Conservation (phyloP, 2,113 vertebrate species). For the Oryzias woworae region DNA sequence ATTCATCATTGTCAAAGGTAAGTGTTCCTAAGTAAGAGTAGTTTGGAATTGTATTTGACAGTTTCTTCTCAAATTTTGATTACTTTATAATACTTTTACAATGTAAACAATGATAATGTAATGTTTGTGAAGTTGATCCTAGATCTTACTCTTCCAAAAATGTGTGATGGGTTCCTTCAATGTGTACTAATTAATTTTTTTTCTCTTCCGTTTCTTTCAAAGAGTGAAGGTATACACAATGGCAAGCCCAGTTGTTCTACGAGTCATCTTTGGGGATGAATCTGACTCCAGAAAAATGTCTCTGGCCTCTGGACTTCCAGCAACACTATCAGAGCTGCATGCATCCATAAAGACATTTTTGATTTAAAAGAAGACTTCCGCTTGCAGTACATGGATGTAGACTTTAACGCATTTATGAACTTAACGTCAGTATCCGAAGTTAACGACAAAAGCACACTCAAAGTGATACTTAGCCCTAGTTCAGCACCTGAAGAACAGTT, state of each 20-base stretch:
- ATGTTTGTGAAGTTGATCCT: not conserved
- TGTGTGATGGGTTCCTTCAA: not conserved
- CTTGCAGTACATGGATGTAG: not conserved
- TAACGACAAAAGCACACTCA: not conserved
- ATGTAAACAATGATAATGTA: not conserved
- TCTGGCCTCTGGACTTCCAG: conserved; percentile 15
- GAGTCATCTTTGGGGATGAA: not conserved
- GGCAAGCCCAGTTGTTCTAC: conserved; percentile 2
- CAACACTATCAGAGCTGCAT: conserved; percentile 9
- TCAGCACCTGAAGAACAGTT: not conserved
- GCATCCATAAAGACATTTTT: not conserved
- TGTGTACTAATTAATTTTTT: not conserved
- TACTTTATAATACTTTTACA: not conserved
- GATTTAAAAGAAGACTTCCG: not conserved
- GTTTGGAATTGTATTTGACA: not conserved
- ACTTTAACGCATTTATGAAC: not conserved
- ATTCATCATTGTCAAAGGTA: too few relatives aligned
- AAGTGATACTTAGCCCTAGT: not conserved
- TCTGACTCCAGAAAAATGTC: conserved; percentile 2
- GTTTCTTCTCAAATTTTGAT: not conserved
- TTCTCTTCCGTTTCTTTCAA: not conserved
- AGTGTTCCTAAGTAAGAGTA: not conserved
- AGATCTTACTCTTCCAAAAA: not conserved
- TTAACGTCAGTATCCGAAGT: not conserved
- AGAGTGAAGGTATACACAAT: not conserved